phyloP scores from a whole-genome alignment of 2,113 vertebrate genomes.

The Brienomyrus brachyistius region DNA sequence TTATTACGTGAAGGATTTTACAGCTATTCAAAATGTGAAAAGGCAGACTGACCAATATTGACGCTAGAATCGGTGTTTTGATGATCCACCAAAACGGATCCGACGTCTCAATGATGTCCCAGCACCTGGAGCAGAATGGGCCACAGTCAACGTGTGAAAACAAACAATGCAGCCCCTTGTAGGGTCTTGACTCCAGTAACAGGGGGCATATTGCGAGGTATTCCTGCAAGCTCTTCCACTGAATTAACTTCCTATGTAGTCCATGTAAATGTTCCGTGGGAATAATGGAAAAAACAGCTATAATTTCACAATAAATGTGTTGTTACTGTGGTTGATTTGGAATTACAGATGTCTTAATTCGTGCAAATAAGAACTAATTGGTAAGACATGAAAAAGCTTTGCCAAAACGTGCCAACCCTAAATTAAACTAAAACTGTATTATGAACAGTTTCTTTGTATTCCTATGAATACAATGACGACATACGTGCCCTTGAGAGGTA shows the following conservation, averaged over 20 bases:
- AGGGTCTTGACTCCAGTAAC: not conserved
- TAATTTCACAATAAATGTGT: not conserved
- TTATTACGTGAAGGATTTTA: not conserved
- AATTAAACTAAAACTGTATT: not conserved
- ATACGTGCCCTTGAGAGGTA: not conserved
- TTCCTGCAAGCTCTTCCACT: not conserved
- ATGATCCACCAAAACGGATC: constrained; percentile 89
- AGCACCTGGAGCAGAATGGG: constrained; percentile 68
- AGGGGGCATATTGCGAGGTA: not conserved
- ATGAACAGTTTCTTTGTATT: not conserved
- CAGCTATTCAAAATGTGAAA: not conserved
- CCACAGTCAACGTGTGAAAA: not conserved
- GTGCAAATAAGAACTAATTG: not conserved
- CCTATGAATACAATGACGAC: not conserved
- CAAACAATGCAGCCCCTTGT: not conserved
- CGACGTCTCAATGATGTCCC: constrained; percentile 66
- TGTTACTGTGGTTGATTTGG: not conserved
- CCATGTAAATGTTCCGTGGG: not conserved
- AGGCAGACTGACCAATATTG: constrained; percentile 75
- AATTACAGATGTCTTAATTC: not conserved
- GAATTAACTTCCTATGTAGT: not conserved
- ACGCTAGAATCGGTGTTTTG: constrained; percentile 76
- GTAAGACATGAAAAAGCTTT: not conserved
- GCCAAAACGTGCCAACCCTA: not conserved
- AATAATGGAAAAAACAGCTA: not conserved